Evolutionary conservation across 2,888 invertebrate genomes (phyloP), one percentile per base, ranked within the genome.

Genomic region (Griposia aprilina): DNA sequence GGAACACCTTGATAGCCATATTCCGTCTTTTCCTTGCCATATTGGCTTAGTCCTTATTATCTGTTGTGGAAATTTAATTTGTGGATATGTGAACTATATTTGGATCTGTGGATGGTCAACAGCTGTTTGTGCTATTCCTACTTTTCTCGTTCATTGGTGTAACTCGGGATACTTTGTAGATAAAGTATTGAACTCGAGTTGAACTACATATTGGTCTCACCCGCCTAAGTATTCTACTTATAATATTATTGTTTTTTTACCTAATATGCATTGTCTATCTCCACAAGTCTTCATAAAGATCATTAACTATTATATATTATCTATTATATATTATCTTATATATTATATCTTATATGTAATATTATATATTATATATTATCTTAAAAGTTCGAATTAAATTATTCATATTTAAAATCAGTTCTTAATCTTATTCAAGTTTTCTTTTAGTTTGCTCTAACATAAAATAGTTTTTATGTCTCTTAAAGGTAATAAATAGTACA

Each of bases 1-100:
- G 15, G 41, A 72, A 65, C 63, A 30, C 11, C 81, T 66, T 73
- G 84, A 85, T 85, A 85, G 85, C 84, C 85, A 67, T 83, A 84
- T 75, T 62, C 11, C 50, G 41, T 45, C 41, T 45, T 65, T 30
- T 41, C 23, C 1, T 45, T 20, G 20, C 85, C 78, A 75, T 84
- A 85, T 72, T 73, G 59, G 74, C 17, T 67, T 52, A 41, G 66
- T 41, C 57, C 52, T 23, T 55, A 36, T 52, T 84, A 84, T 81
- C 52, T 50, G 23, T 8, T 59, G 23, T 26, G 13, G 15, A 69
- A 57, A 84, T 74, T 81, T 72, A 68, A 57, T 41, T 72, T 72
- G 69, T 59, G 65, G 26, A 15, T 2, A 6, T 45, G n/a, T 50
- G 36, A 15, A 55, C 48, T 75, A 30, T 80, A 62, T 65, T 70